Conservation (phyloP, 2,113 vertebrate species). For the Rhea americana region DNA sequence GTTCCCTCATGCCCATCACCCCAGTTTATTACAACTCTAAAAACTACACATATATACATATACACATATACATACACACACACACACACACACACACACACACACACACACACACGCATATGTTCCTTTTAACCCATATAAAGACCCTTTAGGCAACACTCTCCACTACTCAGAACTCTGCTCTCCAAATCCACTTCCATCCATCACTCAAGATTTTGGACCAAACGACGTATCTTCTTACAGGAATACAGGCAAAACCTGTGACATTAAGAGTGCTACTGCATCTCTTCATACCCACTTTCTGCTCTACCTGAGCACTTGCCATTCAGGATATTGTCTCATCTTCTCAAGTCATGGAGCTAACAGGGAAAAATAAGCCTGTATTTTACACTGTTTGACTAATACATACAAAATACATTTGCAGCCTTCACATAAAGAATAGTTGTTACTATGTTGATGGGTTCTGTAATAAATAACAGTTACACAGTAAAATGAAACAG, state of each 20-base stretch:
- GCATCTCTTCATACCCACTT: not conserved
- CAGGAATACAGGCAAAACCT: not conserved
- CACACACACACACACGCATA: too few species aligned
- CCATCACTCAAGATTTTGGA: not conserved
- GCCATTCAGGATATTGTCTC: not conserved
- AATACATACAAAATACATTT: not conserved
- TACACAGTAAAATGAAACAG: not conserved
- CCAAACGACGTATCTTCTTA: not conserved
- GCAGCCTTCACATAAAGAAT: not conserved
- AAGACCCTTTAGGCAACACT: not conserved
- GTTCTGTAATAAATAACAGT: conserved; percentile 30
- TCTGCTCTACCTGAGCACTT: not conserved
- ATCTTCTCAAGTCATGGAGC: not conserved
- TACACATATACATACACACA: not conserved
- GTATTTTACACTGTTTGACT: not conserved
- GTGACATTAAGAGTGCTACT: not conserved
- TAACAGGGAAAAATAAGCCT: not conserved
- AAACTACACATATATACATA: not conserved
- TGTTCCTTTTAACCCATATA: not conserved
- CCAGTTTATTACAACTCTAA: not conserved
- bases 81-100: not conserved
- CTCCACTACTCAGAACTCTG: not conserved
- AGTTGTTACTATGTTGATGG: not conserved
- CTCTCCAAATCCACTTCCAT: not conserved
- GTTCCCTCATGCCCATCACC: not conserved